Base-by-base conservation (phyloP, 2,113 vertebrate genomes). In the Microtus richardsoni region DNA sequence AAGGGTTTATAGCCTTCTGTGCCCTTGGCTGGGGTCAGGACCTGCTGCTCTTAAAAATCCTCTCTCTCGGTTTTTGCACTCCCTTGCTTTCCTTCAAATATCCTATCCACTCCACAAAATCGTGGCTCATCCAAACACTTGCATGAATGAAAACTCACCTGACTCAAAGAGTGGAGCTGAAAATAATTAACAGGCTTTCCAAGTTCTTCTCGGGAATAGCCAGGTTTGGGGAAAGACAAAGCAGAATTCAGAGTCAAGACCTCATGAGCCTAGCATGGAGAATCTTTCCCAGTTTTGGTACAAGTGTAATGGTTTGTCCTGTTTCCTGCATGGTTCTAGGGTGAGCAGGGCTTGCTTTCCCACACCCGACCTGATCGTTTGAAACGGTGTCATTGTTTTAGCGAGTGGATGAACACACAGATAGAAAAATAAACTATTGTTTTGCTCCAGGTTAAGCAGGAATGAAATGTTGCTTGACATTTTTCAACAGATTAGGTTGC, bases 1-100 rank as follows among this genome's bases (percentile, higher is more conserved):
- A 64, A 90, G 97, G 96, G 75, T 3, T 14, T 93, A 9, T 90
- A 86, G 96, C 89, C 87, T 89, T 19, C 26, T 96, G 95, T 94
- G 90, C 9, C 70, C 91, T 89, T 30, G 84, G 19, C 86, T 47
- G 10, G n/a, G 88, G 84, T 80, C 52, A 89, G 49, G 71, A 66
- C 62, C 12, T 68, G 68, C 58, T 95, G 28, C 9, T 77, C 39
- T 90, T 83, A 82, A 70, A 70, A 39, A 93, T 49, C 88, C 19
- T 0, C 30, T 19, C 2, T 39, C 0, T 30, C 9, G 4, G 1
- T 0, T 64, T 13, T 14, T 12, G n/a, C 11, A 13, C 3, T 2
- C 7, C 14, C 16, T 21, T 62, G 30, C 36, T 88, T 77, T 77
- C 28, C 21, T 30, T 9, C 62, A 12, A 14, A 5, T 49, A 21